phyloP scores from a whole-genome alignment of 2,113 vertebrate genomes.

The Brachionichthys hirsutus region DNA sequence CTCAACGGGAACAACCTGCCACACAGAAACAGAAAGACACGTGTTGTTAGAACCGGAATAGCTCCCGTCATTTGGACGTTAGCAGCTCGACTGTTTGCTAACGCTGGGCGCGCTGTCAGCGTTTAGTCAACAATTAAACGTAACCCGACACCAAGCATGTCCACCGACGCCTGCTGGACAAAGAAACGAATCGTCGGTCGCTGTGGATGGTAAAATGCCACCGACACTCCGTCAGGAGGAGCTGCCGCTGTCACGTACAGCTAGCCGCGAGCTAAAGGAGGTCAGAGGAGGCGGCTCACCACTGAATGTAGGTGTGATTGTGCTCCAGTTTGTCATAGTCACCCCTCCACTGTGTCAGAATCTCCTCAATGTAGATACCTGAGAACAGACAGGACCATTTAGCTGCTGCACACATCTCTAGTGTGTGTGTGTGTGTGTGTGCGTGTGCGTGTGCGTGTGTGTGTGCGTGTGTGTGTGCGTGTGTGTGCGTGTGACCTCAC shows the following conservation, averaged over 20 bases:
- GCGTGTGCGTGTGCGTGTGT: constrained; percentile 12
- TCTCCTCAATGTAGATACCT: constrained; percentile 98
- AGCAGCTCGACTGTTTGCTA: too few species aligned
- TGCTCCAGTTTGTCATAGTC: constrained; percentile 98
- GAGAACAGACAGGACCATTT: constrained; percentile 24
- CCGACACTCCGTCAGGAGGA: too few species aligned
- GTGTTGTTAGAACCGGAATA: too few species aligned
- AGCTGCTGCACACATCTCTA: background rate
- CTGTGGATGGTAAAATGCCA: too few species aligned
- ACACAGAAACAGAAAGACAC: background rate
- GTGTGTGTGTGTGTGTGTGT: constrained; percentile 17
- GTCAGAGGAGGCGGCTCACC: constrained; percentile 77
- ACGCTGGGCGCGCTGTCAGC: too few species aligned
- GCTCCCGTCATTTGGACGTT: too few species aligned
- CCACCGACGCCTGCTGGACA: too few species aligned
- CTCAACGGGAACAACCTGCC: constrained; percentile 94
- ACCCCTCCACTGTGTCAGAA: constrained; percentile 94
- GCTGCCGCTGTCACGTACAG: background rate
- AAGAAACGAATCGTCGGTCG: too few species aligned
- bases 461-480: constrained; percentile 15
- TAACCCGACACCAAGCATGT: too few species aligned
- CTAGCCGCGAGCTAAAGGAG: background rate
- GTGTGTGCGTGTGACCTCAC: constrained; percentile 74
- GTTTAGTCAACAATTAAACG: too few species aligned
- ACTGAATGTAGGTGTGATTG: constrained; percentile 98